Base-by-base conservation (phyloP, 2,797 vertebrate genomes). In the Xerus rutilus region DNA sequence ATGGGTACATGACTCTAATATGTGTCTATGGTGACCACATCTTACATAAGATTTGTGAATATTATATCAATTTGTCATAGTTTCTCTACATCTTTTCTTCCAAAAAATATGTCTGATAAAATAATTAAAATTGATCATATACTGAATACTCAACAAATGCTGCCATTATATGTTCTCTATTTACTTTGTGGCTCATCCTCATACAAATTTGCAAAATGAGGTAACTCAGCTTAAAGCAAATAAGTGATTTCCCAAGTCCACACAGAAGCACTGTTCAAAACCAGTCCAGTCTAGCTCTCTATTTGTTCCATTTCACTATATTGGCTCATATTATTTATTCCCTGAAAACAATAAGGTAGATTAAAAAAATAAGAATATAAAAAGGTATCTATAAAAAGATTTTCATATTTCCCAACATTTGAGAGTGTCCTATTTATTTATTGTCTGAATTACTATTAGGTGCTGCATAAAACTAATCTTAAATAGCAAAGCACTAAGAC, bases 51-150 rank as follows among this genome's bases (percentile, higher is more conserved):
- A 95, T 83, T 84, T 93, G 17, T 89, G 64, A 65, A 78, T 88
- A 13, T 43, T 86, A 62, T 52, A 54, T 47, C 10, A 43, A 12
- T 59, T 73, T 86, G 21, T 92, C 70, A 45, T 62, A 77, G 18
- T 88, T 89, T 92, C 65, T 65, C 70, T 2, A 32, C 47, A 52
- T 82, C 17, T 91, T 70, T n/a, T 59, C 12, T 69, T 94, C 52
- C 59, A 65, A 79, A 79, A 97, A 76, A 59, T 94, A 93, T 28
- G 78, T 14, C 3, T 88, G n/a, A 76, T 77, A 89, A 94, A 94
- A 78, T 78, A 81, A 78, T 59, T 59, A 90, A 83, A 81, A 88
- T 54, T 30, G 88, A 72, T 32, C 43, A 47, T 69, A 65, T 7
- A 76, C 6, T 76, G 67, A 89, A 18, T 35, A 30, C 21, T 88